phyloP scores from a whole-genome alignment of 2,113 vertebrate genomes.

The Budorcas taxicolor region DNA sequence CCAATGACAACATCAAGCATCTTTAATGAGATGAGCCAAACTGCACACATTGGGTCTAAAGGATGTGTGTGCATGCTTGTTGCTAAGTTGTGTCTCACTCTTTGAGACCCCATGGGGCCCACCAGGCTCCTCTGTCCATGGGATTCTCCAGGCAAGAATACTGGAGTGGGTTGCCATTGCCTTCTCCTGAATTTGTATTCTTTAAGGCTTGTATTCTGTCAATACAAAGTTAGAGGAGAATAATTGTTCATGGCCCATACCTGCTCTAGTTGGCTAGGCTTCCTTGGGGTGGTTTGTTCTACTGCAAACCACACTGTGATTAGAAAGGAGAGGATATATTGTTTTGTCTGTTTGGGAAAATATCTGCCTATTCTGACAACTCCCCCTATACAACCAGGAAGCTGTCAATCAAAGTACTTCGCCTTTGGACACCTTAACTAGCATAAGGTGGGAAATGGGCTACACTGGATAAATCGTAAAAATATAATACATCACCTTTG shows the following conservation, averaged over 20 bases:
- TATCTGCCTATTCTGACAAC: background rate
- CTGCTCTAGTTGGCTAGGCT: background rate
- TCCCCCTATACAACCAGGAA: background rate
- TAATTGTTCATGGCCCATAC: background rate
- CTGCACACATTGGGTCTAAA: slow-evolving; percentile 46
- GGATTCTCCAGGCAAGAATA: too few relatives aligned
- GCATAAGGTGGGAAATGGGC: background rate
- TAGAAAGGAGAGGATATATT: background rate
- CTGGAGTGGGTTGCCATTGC: too few relatives aligned
- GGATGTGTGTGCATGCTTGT: background rate
- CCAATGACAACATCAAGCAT: slow-evolving; percentile 72
- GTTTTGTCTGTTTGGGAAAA: background rate
- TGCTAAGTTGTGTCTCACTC: too few relatives aligned
- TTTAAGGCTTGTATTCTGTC: background rate
- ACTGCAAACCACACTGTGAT: background rate
- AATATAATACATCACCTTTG: background rate
- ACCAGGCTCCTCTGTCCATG: too few relatives aligned
- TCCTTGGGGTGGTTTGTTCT: background rate
- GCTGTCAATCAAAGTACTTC: background rate
- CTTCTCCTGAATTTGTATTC: too few relatives aligned
- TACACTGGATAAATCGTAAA: background rate
- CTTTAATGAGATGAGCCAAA: slow-evolving; percentile 74
- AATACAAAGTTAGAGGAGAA: background rate
- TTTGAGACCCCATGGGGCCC: too few relatives aligned
- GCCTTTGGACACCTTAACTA: background rate